Base-by-base conservation (phyloP, 2,113 vertebrate genomes). In the Bambusicola thoracicus region DNA sequence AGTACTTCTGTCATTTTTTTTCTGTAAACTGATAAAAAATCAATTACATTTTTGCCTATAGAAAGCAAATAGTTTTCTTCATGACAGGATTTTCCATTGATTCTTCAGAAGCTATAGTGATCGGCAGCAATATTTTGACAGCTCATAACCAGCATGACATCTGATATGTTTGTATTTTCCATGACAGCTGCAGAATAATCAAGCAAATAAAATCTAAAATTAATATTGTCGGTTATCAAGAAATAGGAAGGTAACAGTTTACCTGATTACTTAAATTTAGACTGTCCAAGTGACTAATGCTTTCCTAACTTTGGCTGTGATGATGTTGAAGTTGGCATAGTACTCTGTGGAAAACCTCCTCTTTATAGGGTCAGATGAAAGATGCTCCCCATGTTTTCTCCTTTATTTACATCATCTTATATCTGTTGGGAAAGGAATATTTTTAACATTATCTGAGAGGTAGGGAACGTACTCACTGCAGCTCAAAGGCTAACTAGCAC, bases 101-200 rank as follows among this genome's bases (percentile, higher is more conserved):
- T 69, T 90, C 83, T 89, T 40, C 43, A 77, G 43, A 94, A 89
- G 36, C 10, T 92, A 67, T 22, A 88, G 55, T 66, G 51, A 11
- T 93, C 65, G 89, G 25, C 72, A 90, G 79, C 27, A 89, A 66
- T 92, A 92, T 94, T 95, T 95, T 96, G 72, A 90, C 44, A 85
- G 43, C 73, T 90, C 55, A 83, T 79, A 95, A 93, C 36, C 44
- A 96, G n/a, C 41, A 88, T 85, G 46, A 74, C 38, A 55, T 68
- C 90, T 78, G 85, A 94, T 94, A 62, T 27, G 78, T 92, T 84
- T 86, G 4, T 72, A 65, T 44, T 91, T 88, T 85, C 18, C 81
- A 89, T 93, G 44, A 25, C 13, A 68, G 3, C n/a, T 94, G 19
- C 8, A 90, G 24, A 29, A 93, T 41, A 83, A 48, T 51, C 53